phyloP scores from a whole-genome alignment of 1,140 invertebrate genomes.

The Listronotus bonariensis region DNA sequence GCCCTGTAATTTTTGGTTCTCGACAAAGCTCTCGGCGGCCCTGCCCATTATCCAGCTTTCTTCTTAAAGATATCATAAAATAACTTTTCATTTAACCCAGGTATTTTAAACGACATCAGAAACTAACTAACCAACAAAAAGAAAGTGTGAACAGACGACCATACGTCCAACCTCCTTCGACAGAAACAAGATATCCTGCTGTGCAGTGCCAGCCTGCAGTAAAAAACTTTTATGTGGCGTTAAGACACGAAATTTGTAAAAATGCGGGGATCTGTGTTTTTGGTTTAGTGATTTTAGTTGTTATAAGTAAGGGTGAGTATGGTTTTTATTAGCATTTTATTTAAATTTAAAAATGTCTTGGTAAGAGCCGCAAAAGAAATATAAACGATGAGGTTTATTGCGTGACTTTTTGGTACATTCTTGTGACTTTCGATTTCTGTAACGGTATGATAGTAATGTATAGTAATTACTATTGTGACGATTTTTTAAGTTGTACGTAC shows the following conservation, averaged over 20 bases:
- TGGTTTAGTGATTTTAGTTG: constrained; percentile 6
- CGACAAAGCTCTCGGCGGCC: too few relatives aligned
- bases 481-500: too few relatives aligned
- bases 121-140: constrained; percentile 13
- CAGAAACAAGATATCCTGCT: constrained; percentile 18
- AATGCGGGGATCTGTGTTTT: constrained; percentile 3
- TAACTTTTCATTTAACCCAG: not conserved
- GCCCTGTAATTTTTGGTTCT: too few relatives aligned
- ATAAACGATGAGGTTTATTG: too few relatives aligned
- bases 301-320: constrained; percentile 13
- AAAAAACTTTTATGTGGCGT: not conserved
- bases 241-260: constrained; percentile 4
- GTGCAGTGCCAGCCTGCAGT: constrained; percentile 10
- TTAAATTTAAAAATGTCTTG: too few relatives aligned
- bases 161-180: constrained; percentile 9
- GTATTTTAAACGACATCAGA: constrained; percentile 7
- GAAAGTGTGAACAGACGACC: constrained; percentile 16
- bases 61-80: too few relatives aligned
- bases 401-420: too few relatives aligned
- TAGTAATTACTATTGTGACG: too few relatives aligned
- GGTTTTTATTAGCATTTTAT: not conserved
- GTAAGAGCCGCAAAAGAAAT: too few relatives aligned
- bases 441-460: too few relatives aligned
- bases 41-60: too few relatives aligned
- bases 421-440: too few relatives aligned